Base-by-base conservation (phyloP, 2,888 invertebrate genomes). In the Actias luna region DNA sequence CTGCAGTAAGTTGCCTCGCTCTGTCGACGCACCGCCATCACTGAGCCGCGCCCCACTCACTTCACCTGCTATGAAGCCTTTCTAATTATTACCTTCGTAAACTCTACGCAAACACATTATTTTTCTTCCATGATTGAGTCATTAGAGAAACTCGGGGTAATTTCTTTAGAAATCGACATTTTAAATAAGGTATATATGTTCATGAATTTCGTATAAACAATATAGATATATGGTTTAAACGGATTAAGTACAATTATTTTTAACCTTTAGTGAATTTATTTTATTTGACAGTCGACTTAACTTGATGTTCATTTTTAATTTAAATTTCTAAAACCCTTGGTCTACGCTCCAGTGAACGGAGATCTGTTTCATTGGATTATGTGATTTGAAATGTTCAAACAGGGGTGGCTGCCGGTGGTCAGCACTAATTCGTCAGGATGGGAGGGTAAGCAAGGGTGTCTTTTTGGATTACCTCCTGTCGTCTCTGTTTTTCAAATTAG, bases 351-450 rank as follows among this genome's bases (percentile, higher is more conserved):
- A 78, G 70, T 79, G 81, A 78, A 78, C 82, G 74, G 76, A 73
- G 78, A 76, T 78, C 78, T 77, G 82, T 78, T 81, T 88, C 79
- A 89, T 89, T 83, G 87, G 89, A 90, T 91, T 89, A 89, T 82
- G 80, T 81, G 85, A 85, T 88, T 88, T 84, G 80, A 80, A 81
- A 83, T 82, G 85, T 89, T 85, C 83, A 88, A 87, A 84, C 76
- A 80, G 82, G 86, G 85, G 82, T 76, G 80, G 77, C 73, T 76
- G 46, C 46, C 46, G 46, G 10, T 12, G 79, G 77, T 76, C 78
- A 78, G 69, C 80, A 74, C 80, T 81, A 80, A 82, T 79, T 71
- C 77, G 74, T 75, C 73, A 72, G 66, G 75, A 72, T 5, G 39
- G 39, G 8, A n/a, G 18, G 18, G 18, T n/a, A 18, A 18, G 33